These are phyloP conservation scores for Eudemis profundana DNA, from an alignment of 2,888 invertebrate species.

Conservation along the genomic window DNA sequence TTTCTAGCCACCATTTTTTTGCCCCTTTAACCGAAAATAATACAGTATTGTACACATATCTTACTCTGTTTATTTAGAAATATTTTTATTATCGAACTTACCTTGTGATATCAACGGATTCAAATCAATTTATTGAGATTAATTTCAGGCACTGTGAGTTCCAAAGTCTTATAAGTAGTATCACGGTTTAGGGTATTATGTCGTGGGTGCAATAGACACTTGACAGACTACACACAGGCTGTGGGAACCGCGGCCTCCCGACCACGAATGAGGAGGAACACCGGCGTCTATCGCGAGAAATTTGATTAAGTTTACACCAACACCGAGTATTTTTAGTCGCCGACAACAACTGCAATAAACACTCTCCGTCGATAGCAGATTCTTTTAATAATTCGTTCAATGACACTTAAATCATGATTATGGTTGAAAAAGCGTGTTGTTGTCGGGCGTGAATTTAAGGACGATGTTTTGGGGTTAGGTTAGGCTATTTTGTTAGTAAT, in stretches of 20 bases:
- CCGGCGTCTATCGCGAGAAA: slow-evolving; percentile 59
- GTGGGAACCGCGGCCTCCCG: slow-evolving; percentile 63
- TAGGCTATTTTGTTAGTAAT: too few relatives aligned
- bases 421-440: background rate
- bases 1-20: slow-evolving; percentile 2
- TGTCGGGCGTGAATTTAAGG: too few relatives aligned
- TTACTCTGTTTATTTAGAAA: background rate
- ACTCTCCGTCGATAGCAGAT: slow-evolving; percentile 35
- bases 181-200: too few relatives aligned
- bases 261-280: slow-evolving; percentile 69
- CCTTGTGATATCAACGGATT: background rate
- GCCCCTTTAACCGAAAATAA: background rate
- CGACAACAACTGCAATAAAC: slow-evolving; percentile 63
- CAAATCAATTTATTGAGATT: background rate
- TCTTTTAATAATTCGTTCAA: slow-evolving; percentile 36
- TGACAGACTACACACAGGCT: slow-evolving; percentile 35
- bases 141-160: background rate
- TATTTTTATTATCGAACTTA: slow-evolving; percentile 13
- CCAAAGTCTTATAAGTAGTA: slow-evolving; percentile 2
- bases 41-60: background rate
- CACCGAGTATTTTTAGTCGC: slow-evolving; percentile 68
- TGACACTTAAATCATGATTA: slow-evolving; percentile 24
- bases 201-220: too few relatives aligned
- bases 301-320: slow-evolving; percentile 70
- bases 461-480: too few relatives aligned